Evolutionary conservation across 1,140 invertebrate species (phyloP).

Genomic region (Trichomalopsis sarcophagae): DNA sequence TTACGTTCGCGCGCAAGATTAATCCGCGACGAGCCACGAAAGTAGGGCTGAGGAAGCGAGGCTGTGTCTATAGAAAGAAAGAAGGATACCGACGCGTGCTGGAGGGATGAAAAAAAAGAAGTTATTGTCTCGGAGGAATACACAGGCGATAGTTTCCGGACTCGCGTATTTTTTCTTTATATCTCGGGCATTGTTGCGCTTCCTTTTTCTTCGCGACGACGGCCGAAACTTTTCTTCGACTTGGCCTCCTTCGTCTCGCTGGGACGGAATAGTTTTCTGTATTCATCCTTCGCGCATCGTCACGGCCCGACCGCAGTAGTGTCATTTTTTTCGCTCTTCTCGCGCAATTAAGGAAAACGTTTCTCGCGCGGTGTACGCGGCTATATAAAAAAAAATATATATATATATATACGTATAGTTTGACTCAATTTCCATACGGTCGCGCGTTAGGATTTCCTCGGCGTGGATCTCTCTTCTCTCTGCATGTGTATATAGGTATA

Average conservation of each 20-base stretch:
- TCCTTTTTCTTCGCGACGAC: constrained; percentile 53
- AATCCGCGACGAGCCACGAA: constrained; percentile 39
- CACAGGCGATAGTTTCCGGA: constrained; percentile 44
- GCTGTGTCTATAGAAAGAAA: neutral
- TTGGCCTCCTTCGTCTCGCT: constrained; percentile 18
- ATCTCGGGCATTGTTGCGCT: constrained; percentile 57
- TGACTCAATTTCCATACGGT: constrained; percentile 38
- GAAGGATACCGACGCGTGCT: constrained; percentile 33
- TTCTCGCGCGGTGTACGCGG: too few species aligned
- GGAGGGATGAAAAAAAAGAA: constrained; percentile 40
- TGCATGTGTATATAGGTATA: neutral
- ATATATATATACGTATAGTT: neutral
- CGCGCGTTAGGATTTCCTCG: constrained; percentile 32
- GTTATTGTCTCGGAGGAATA: constrained; percentile 53
- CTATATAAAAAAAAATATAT: too few species aligned
- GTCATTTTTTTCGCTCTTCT: neutral
- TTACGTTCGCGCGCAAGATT: constrained; percentile 10
- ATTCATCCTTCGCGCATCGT: neutral
- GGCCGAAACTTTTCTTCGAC: constrained; percentile 39
- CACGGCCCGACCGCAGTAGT: neutral
- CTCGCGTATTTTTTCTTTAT: constrained; percentile 67
- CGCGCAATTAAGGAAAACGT: neutral
- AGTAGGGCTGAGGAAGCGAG: constrained; percentile 25
- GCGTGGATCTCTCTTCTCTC: constrained; percentile 47
- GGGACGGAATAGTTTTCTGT: neutral